Conservation (phyloP, 2,797 vertebrate genomes). For the Apodemus agrarius region DNA sequence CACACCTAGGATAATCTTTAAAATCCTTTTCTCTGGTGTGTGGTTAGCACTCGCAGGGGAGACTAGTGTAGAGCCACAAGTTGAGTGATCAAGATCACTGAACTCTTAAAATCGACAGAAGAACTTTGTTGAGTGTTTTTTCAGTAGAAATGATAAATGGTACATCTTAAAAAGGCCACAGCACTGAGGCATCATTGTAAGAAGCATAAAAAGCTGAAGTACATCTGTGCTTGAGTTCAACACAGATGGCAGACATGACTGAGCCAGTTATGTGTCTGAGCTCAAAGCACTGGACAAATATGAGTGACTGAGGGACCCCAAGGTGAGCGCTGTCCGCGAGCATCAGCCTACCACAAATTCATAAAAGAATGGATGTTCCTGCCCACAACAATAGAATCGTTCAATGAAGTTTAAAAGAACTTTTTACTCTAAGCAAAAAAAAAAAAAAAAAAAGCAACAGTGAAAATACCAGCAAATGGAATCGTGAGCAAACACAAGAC, state of each 20-base stretch:
- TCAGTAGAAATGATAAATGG: slow-evolving; percentile 38
- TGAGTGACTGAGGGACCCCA: background rate
- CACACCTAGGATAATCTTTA: background rate
- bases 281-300: background rate
- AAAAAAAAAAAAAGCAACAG: background rate
- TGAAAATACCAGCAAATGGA: background rate
- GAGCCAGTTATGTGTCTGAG: background rate
- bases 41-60: slow-evolving; percentile 59
- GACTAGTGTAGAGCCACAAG: slow-evolving; percentile 33
- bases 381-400: background rate
- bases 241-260: background rate
- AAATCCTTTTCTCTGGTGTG: background rate
- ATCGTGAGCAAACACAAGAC: background rate
- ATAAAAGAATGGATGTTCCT: background rate
- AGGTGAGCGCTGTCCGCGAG: background rate
- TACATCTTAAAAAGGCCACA: background rate
- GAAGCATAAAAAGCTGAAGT: background rate
- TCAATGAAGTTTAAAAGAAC: background rate
- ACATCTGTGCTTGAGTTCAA: background rate
- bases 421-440: background rate
- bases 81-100: slow-evolving; percentile 40
- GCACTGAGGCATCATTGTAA: background rate
- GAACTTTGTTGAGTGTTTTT: slow-evolving; percentile 15
- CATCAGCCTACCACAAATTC: background rate
- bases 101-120: slow-evolving; percentile 57